Base-by-base conservation (phyloP, 2,888 invertebrate genomes). In the Drosophila buzzatii region DNA sequence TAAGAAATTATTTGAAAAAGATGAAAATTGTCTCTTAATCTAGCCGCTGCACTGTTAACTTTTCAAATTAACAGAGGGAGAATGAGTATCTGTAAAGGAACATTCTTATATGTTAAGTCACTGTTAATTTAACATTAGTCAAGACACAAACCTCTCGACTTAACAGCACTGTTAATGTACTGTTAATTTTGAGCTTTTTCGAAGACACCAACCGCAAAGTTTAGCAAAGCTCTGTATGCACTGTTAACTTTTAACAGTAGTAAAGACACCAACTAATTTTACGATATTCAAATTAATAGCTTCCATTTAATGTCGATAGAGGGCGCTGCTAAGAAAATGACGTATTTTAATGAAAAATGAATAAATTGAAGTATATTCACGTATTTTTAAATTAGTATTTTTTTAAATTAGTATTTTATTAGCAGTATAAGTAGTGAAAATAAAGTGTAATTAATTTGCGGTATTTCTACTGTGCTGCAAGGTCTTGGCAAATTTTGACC, bases 221-320 rank as follows among this genome's bases (percentile, higher is more conserved):
- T 42, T 44, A 5, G 12, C 20, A 20, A 5, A 37, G 37, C 37
- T 10, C 16, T 59, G 3, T 12, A 7, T 20, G 12, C 16, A 8
- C 9, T 3, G 51, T 52, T 27, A 31, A 20, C 3, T 10, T n/a
- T 47, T 31, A 35, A 20, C 65, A 33, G 14, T 27, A 71, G 52
- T 42, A 4, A 16, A 20, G n/a, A 37, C 37, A 3, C 4, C 1
- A n/a, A 33, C n/a, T 12, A 1, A 0, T 39, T 10, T 53, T 72
- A 72, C 72, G 72, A 66, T 60, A 72, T 71, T 60, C 60, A 10
- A 5, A 31, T 10, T 1, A 27, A 10, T n/a, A n/a, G 27, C 7
- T 41, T 49, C 9, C 6, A 12, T 0, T 23, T 12, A 8, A 23
- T 8, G 10, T 4, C 55, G 31, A 3, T 16, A 72, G 71, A 65